These are phyloP conservation scores for Neodon shergylaensis DNA, from an alignment of 2,113 vertebrate genomes.

Conservation along the genomic window DNA sequence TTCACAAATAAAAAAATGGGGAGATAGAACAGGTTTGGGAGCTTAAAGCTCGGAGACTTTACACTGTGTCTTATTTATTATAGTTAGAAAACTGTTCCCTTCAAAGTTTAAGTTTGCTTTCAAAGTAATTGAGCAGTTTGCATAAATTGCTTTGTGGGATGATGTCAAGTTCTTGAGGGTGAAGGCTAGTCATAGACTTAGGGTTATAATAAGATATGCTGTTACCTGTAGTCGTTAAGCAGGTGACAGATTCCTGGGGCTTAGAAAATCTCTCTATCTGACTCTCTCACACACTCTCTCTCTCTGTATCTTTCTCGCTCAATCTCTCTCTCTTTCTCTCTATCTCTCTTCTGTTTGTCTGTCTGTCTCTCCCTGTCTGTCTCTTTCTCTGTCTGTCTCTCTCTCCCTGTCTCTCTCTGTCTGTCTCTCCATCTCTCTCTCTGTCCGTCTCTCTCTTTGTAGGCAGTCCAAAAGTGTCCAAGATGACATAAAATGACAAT, in stretches of 20 bases:
- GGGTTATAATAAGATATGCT: neutral
- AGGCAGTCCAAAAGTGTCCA: neutral
- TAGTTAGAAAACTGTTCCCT: neutral
- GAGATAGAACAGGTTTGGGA: constrained; percentile 7
- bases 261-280: neutral
- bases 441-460: neutral
- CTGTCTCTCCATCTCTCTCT: neutral
- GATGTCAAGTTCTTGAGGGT: constrained; percentile 7
- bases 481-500: neutral
- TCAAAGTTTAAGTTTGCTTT: constrained; percentile 27
- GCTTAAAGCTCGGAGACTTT: neutral
- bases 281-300: too few species aligned
- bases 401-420: neutral
- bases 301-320: fast-evolving
- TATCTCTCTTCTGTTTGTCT: fast-evolving
- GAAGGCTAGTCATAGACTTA: neutral
- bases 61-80: constrained; percentile 10
- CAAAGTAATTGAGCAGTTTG: constrained; percentile 19
- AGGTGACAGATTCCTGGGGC: neutral
- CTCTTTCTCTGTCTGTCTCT: fast-evolving
- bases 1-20: constrained; percentile 53
- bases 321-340: neutral
- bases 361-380: too few species aligned
- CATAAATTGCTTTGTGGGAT: constrained; percentile 24
- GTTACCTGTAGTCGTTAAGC: neutral